These are phyloP conservation scores for Nesometra sesokonis DNA, from an alignment of 35 echinoderm and acorn worm species.

Conservation along the genomic window DNA sequence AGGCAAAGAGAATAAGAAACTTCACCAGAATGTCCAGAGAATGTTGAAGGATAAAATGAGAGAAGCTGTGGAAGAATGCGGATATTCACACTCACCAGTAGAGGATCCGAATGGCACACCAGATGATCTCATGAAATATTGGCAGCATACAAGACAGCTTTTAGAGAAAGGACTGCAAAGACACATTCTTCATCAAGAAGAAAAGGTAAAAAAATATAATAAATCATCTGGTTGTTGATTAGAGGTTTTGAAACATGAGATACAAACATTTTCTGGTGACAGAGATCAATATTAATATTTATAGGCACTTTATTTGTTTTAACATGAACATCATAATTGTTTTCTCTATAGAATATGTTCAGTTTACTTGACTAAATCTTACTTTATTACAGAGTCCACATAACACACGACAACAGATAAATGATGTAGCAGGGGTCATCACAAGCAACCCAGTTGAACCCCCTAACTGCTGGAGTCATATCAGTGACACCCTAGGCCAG, in stretches of 20 bases:
- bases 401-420: not conserved
- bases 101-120: not conserved
- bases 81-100: conserved; percentile 1
- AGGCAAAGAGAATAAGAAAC: not conserved
- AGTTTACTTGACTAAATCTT: too few species aligned
- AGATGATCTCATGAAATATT: not conserved
- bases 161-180: conserved; percentile 29
- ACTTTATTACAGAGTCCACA: not conserved
- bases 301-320: too few species aligned
- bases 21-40: conserved; percentile 31
- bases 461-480: conserved; percentile 29
- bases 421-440: not conserved
- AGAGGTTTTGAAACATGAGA: too few species aligned
- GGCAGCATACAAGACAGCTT: conserved; percentile 2
- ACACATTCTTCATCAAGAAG: not conserved
- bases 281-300: too few species aligned
- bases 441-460: not conserved
- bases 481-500: conserved; percentile 47
- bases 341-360: too few species aligned
- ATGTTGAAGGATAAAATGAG: conserved; percentile 51
- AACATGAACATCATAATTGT: too few species aligned
- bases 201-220: not conserved
- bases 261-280: too few species aligned
- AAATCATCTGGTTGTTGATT: not conserved
- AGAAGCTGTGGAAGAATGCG: conserved; percentile 20